These are phyloP conservation scores for Minunthozetes semirufus DNA, from an alignment of 2,888 invertebrate species.

Conservation along the genomic window DNA sequence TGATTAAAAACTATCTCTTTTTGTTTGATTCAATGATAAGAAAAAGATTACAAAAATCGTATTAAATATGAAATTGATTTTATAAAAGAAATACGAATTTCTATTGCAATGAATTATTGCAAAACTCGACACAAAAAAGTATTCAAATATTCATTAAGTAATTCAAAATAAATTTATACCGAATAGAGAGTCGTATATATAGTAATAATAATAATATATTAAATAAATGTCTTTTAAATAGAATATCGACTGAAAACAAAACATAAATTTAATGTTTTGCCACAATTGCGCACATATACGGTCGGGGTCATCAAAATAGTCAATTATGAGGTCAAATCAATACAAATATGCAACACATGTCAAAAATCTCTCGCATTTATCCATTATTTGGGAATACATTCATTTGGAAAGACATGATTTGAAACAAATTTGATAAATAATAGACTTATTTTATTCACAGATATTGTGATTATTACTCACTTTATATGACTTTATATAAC, in stretches of 20 bases:
- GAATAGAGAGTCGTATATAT: not conserved
- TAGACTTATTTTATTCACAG: not conserved
- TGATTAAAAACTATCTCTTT: not conserved
- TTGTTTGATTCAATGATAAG: not conserved
- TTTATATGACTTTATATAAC: not conserved
- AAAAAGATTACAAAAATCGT: not conserved
- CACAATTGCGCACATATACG: conserved; percentile 5
- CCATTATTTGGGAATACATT: not conserved
- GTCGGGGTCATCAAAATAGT: conserved; percentile 16
- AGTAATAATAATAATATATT: too few species aligned
- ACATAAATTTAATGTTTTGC: conserved; percentile 12
- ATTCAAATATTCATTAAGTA: not conserved
- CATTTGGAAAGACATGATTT: not conserved
- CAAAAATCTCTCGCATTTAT: conserved; percentile 8
- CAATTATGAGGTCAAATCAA: conserved; percentile 20
- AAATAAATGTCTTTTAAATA: conserved; percentile 15
- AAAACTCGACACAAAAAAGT: not conserved
- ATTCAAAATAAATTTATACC: not conserved
- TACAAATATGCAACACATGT: conserved; percentile 27
- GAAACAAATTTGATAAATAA: not conserved
- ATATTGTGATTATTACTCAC: not conserved
- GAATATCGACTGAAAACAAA: conserved; percentile 13
- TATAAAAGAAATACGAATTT: not conserved
- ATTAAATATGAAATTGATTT: not conserved
- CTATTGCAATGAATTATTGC: not conserved